These are phyloP conservation scores for Quadroppia sp. DNA, from an alignment of 2,888 invertebrate genomes.

Conservation along the genomic window DNA sequence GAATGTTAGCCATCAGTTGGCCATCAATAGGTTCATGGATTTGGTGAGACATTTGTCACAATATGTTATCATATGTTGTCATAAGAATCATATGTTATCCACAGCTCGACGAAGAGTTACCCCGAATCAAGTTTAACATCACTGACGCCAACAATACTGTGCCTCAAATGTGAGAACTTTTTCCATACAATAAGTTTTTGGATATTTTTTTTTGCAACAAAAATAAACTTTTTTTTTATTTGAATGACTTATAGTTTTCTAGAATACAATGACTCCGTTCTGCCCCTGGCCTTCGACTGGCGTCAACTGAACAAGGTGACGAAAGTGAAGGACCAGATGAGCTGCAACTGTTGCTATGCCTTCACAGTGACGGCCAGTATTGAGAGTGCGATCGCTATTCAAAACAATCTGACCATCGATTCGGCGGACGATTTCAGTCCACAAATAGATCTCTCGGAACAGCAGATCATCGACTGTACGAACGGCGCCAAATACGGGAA, in stretches of 20 bases:
- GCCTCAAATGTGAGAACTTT: no score
- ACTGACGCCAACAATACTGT: no score
- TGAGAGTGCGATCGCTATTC: conserved; percentile 37
- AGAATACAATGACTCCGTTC: neutral
- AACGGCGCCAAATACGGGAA: conserved; percentile 6
- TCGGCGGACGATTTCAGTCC: neutral
- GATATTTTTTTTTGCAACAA: no score
- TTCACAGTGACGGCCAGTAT: conserved; percentile 31
- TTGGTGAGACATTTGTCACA: neutral
- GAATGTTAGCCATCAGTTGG: neutral
- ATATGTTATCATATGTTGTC: neutral
- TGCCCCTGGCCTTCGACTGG: conserved; percentile 30
- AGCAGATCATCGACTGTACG: conserved; percentile 36
- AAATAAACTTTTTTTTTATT: no score
- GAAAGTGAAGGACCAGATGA: neutral
- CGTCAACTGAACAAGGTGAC: conserved; percentile 34
- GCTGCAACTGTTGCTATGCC: conserved; percentile 35
- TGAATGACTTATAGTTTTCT: neutral
- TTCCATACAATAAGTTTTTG: no score
- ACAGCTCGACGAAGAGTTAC: neutral
- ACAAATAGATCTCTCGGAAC: conserved; percentile 20
- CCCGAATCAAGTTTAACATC: no score
- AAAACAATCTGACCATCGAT: conserved; percentile 12
- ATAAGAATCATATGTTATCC: neutral
- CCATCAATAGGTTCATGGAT: neutral